Conservation (phyloP, 2,113 vertebrate species). For the Anolis carolinensis region DNA sequence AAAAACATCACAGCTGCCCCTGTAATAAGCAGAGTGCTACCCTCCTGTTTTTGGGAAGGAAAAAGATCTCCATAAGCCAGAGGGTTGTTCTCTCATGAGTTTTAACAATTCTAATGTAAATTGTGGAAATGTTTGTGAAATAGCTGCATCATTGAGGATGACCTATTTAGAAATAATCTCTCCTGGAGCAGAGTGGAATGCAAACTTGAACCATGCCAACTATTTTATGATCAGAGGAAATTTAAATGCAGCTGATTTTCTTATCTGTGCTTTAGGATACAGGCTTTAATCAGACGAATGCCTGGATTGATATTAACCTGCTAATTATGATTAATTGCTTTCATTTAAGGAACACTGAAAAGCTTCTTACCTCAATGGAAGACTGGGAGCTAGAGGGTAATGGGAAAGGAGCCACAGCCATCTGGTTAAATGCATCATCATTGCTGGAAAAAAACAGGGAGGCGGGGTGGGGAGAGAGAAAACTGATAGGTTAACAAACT, state of each 20-base stretch:
- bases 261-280: background rate
- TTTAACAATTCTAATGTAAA: background rate
- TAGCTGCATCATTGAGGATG: background rate
- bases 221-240: background rate
- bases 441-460: conserved; percentile 72
- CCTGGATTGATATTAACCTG: background rate
- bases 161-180: conserved; percentile 19
- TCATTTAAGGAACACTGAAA: conserved; percentile 40
- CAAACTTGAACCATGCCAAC: background rate
- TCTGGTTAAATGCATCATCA: conserved; percentile 89
- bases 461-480: background rate
- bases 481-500: conserved; percentile 25
- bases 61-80: background rate
- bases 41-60: background rate
- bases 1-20: background rate
- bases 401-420: conserved; percentile 88
- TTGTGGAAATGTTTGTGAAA: background rate
- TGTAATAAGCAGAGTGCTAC: background rate
- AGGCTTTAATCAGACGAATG: conserved; percentile 44
- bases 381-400: conserved; percentile 74
- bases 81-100: background rate
- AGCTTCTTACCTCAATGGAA: conserved; percentile 79
- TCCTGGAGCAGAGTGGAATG: background rate
- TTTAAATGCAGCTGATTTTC: conserved; percentile 14
- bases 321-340: conserved; percentile 45